Evolutionary conservation across 37 sponge, comb jelly and placozoan genomes (phyloP), one percentile per base, ranked within the genome.

Genomic region (Diacarnus erythraeanus): DNA sequence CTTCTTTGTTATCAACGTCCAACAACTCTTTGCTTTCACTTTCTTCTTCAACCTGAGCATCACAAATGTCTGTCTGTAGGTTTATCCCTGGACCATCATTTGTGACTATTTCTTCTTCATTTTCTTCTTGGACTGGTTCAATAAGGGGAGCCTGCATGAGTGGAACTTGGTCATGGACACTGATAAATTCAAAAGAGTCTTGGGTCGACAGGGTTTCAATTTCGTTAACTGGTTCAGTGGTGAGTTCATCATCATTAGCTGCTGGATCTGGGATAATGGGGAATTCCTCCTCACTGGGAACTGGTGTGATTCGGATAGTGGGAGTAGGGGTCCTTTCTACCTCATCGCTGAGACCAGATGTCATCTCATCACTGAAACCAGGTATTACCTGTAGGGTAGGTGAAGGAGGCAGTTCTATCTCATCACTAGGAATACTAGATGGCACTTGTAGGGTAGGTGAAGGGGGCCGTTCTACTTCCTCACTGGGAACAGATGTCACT

Each of bases 161-260:
- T 26, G 17, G 18, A 9, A 23, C 3, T 20, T n/a, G 27, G 23
- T 26, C 54, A 8, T 17, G 6, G 54, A 6, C n/a, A 42, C 5
- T 10, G 30, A 17, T 6, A 29, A 72, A 72, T 51, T 72, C 73
- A 72, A 72, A 72, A 10, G 73, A 72, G 54, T 72, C 73, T 29
- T 72, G 73, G 20, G 73, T 6, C 3, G 54, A 26, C 2, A 72
- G 9, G 25, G 73, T 44, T 37, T 18, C 36, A 6, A 10, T 36
- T 39, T 69, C 69, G 5, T 69, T 10, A 8, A 36, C 38, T 9
- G 37, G 69, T 39, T 69, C 69, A 9, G 38, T 2, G 69, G 5
- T 27, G 26, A 27, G 64, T 63, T 15, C 20, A 6, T 15, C 20
- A 63, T 6, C 26, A 30, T 63, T 25, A 6, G 20, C 64, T 6